A percentile compares a stretch with the other conserved stretches of the same genome.
Conservation (phyloP, 2,797 vertebrate genomes). For the Paguma larvata region DNA sequence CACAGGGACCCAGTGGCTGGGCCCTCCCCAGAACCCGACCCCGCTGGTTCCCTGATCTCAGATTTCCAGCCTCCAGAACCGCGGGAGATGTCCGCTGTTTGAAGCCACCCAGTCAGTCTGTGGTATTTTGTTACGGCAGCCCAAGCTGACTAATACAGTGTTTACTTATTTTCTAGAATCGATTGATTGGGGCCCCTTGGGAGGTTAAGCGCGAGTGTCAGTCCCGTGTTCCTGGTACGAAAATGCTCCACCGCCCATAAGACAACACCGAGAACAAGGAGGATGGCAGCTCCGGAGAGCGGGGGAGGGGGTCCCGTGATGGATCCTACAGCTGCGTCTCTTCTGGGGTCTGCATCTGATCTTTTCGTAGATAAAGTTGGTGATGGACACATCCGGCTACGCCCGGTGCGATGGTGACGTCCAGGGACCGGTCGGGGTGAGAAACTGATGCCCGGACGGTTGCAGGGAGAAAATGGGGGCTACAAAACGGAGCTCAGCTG, state of each 20-base stretch:
- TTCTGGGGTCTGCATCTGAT: background rate
- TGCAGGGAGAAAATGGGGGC: background rate
- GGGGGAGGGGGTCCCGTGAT: background rate
- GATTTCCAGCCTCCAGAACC: background rate
- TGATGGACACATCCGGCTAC: background rate
- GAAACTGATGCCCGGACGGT: background rate
- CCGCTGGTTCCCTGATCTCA: rapidly evolving
- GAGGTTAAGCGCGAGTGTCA: background rate
- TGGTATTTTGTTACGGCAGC: background rate
- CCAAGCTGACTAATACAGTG: background rate
- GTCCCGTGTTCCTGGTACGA: background rate
- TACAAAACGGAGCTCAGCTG: background rate
- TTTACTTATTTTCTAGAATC: background rate
- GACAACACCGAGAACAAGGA: background rate
- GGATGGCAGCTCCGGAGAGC: background rate
- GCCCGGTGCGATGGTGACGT: background rate
- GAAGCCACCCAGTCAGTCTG: background rate
- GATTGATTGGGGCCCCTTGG: background rate
- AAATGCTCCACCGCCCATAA: background rate
- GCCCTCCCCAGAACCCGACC: background rate
- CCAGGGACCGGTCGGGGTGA: background rate
- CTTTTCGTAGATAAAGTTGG: background rate
- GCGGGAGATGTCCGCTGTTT: background rate
- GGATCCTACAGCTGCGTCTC: background rate
- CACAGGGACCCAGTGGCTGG: too few species aligned